A percentile compares a stretch with the other conserved stretches of the same genome.
These are phyloP conservation scores for Chromobotia macracanthus DNA, from an alignment of 2,797 vertebrate genomes.

Conservation along the genomic window DNA sequence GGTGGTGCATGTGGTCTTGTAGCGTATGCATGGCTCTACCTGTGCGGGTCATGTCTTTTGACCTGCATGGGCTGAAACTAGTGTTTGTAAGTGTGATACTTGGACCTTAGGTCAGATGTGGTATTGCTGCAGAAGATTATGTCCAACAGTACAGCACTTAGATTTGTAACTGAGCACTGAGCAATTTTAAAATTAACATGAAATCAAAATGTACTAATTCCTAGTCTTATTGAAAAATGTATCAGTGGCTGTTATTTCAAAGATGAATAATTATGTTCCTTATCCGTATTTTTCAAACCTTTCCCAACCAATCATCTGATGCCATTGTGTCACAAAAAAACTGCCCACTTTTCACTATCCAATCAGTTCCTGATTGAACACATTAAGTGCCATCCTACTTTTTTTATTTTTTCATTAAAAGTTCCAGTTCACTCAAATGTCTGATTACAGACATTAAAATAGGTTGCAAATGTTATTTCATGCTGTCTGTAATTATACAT, in stretches of 20 bases:
- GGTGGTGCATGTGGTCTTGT: constrained; percentile 67
- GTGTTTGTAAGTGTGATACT: background rate
- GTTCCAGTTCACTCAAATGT: background rate
- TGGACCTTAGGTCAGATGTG: background rate
- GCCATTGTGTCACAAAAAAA: background rate
- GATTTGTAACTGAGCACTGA: background rate
- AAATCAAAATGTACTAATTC: too few relatives aligned
- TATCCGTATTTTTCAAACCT: too few relatives aligned
- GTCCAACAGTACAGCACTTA: background rate
- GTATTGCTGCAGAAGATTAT: background rate
- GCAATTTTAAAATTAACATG: background rate
- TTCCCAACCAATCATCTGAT: background rate
- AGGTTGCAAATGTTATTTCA: background rate
- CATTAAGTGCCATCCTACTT: background rate
- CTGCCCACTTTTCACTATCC: background rate
- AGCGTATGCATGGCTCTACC: constrained; percentile 71
- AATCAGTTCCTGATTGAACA: background rate
- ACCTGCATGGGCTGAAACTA: background rate
- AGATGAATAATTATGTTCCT: background rate
- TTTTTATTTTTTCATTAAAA: background rate
- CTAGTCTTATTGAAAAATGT: too few relatives aligned
- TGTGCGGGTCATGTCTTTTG: constrained; percentile 46
- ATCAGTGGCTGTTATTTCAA: background rate
- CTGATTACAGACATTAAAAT: background rate
- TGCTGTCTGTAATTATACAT: background rate